Percentiles rank a stretch among this genome's conserved stretches.
These are phyloP conservation scores for Tachysurus fulvidraco DNA, from an alignment of 2,113 vertebrate genomes.

Conservation along the genomic window DNA sequence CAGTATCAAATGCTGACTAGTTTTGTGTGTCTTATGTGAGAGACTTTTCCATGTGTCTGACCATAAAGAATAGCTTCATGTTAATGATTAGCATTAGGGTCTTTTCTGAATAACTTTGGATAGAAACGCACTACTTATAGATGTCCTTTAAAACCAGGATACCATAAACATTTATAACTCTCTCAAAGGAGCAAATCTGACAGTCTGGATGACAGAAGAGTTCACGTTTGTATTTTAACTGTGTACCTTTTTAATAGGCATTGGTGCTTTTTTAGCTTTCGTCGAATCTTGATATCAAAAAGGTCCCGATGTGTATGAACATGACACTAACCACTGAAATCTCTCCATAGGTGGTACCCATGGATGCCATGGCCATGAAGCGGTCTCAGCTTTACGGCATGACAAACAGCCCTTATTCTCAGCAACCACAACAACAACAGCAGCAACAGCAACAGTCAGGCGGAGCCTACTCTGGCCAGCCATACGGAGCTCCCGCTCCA, in stretches of 20 bases:
- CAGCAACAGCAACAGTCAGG: conserved; percentile 69
- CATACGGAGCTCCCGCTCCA: conserved; percentile 80
- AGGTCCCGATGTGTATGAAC: not conserved
- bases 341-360: conserved; percentile 78
- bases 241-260: not conserved
- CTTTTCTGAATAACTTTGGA: not conserved
- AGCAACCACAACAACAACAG: conserved; percentile 52
- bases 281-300: not conserved
- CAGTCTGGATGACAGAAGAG: not conserved
- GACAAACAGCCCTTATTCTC: conserved; percentile 84
- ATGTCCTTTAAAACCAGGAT: not conserved
- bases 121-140: not conserved
- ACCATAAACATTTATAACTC: not conserved
- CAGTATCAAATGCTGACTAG: not conserved
- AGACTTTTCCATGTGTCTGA: too few relatives aligned
- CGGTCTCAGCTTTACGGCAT: conserved; percentile 88
- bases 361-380: conserved; percentile 94
- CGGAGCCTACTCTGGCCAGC: conserved; percentile 81
- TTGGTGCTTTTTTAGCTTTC: not conserved
- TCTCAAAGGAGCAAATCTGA: not conserved
- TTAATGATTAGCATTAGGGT: not conserved
- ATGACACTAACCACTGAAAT: conserved; percentile 1
- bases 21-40: too few relatives aligned
- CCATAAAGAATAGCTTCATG: too few relatives aligned
- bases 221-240: not conserved